Base-by-base conservation (phyloP, 2,113 vertebrate genomes). In the Bombycilla garrulus region DNA sequence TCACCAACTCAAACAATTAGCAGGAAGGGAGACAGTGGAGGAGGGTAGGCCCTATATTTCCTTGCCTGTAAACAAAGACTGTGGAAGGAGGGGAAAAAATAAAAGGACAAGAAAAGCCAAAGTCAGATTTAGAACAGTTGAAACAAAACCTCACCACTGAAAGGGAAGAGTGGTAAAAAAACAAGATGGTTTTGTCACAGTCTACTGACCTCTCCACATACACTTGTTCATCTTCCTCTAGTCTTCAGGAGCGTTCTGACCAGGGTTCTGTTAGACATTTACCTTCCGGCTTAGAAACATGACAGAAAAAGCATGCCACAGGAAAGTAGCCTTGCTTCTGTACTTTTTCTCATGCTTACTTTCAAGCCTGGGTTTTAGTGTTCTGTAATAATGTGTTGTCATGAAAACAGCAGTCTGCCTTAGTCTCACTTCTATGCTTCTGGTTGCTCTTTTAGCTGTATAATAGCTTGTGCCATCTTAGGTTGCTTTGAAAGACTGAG, bases 221-320 rank as follows among this genome's bases (percentile, higher is more conserved):
- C 40, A 69, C 6, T 12, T 11, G 86, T 92, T 71, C 31, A 91
- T 69, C n/a, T 84, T 84, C 67, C 54, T 38, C 29, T 65, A 38
- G 14, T n/a, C 22, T 85, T 74, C 42, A 80, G 81, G 58, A 81
- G 8, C 45, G 73, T 90, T 92, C 31, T 66, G 72, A 73, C 65
- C 13, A 24, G 48, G 40, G 10, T 65, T 44, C 36, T 82, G 4
- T 36, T 42, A 69, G 54, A 13, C 44, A 76, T 40, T 89, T 69
- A 47, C 28, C 38, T 94, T 67, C 25, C 33, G 74, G 15, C 29
- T 81, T 28, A 81, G 64, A 69, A 65, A 77, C 8, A 21, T 4
- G 7, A 42, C 12, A 11, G 42, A 85, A 42, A 25, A 38, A 72
- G n/a, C 10, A 42, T 17, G 64, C 12, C 42, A 33, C 19, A 58